Evolutionary conservation across 2,797 vertebrate genomes (phyloP), one percentile per base, ranked within the genome.

Genomic region (Melanotaenia pygmaea): DNA sequence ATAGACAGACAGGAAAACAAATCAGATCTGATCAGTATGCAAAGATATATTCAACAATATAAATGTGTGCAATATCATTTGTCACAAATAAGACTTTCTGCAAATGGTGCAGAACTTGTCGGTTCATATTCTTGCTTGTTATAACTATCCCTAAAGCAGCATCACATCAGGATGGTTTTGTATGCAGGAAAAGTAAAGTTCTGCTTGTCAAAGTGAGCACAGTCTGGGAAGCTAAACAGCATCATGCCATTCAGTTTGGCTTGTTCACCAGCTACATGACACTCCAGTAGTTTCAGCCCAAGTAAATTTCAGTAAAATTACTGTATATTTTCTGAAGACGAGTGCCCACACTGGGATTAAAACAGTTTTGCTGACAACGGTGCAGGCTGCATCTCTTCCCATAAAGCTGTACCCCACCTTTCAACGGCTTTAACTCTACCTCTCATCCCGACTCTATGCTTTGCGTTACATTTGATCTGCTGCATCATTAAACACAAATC

Each of bases 231-330:
- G 57, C 53, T 72, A 59, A 80, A 58, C 62, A 56, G 32, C 50
- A 43, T 63, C 70, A 59, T 34, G 67, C 30, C 76, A 65, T 70
- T 53, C 70, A n/a, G 59, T 70, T 64, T 34, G 50, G 56, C 53
- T 59, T 74, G 30, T 75, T 76, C 77, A 63, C 58, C 67, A 77
- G 74, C 61, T 58, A 6, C 40, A 65, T 54, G 54, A 72, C 53
- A 43, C 61, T 74, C 43, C 56, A 50, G 32, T 69, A 38, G 74
- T 75, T 79, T 78, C 76, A 72, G 69, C 78, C 78, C 64, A 78
- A 81, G 74, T 60, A 79, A 45, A 72, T 76, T 74, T 67, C 58
- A 67, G 64, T 68, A 60, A 84, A 80, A 77, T 62, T 65, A 73
- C 71, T 45, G 67, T 75, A 73, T 79, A 75, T 70, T 74, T 76